Base-by-base conservation (phyloP, 2,113 vertebrate genomes). In the Ellobius talpinus region DNA sequence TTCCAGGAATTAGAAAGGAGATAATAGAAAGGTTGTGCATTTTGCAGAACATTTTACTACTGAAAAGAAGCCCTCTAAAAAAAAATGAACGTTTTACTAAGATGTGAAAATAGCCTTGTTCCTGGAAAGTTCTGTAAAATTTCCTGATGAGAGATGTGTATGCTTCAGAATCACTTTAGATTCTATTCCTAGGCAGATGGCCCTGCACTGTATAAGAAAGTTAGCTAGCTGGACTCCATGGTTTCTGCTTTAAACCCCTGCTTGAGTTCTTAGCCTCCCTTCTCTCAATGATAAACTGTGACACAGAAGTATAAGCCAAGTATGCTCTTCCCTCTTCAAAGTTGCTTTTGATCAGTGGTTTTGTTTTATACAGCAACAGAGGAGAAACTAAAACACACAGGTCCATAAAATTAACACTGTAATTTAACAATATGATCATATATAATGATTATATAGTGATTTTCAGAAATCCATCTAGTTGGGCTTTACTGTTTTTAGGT, bases 41-140 rank as follows among this genome's bases (percentile, higher is more conserved):
- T 92, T 88, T 58, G 19, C 58, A 58, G n/a, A 52, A 47, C 21
- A 47, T 91, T 93, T 68, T 87, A 7, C 73, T 42, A 13, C 33
- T 61, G 26, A 65, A 94, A 66, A 66, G 1, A 87, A 55, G 3
- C 6, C 86, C 45, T 84, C 33, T 74, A 58, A 78, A 23, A 87
- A 33, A 91, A 68, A 2, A 94, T 26, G 19, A n/a, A 42, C 12
- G 66, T 78, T 87, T 93, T 42, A 84, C 36, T 14, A 85, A 91
- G 45, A 89, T 7, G 76, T 42, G 31, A 96, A 89, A 93, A 93
- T 11, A 70, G 13, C n/a, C 91, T 93, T 93, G 23, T 36, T 88
- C 61, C 58, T 84, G 14, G 74, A 94, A 36, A 96, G 92, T 87
- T 90, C 45, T 95, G 36, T 73, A 36, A 93, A 76, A 24, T 85